Evolutionary conservation across 1,140 invertebrate species (phyloP), one percentile per base, ranked within the genome.

Genomic region (Bactericera cockerelli): DNA sequence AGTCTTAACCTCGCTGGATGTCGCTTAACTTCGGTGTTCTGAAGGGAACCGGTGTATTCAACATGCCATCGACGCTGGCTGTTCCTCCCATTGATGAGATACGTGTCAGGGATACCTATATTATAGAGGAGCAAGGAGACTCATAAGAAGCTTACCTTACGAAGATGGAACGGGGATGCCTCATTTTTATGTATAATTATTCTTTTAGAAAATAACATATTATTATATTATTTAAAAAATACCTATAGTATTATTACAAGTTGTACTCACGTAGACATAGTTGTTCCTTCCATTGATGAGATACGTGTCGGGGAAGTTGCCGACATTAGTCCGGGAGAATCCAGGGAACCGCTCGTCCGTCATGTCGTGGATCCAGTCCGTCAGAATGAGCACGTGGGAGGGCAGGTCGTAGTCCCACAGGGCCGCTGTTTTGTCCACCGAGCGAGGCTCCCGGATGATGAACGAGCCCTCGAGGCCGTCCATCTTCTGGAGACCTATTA

Each of bases 361-460:
- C 14, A 73, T 65, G 4, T 69, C 63, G 26, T 72, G 67, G 57
- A 76, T 64, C 78, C 77, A 79, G 62, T 79, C 77, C 57, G 70
- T 73, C 11, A 79, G 65, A 2, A 76, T 57, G 4, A 79, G 70
- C 14, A 71, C 66, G 61, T 79, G 77, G 21, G 75, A 72, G 1
- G 71, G 70, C n/a, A 76, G 66, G 62, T 79, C 77, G 16, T 67
- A 66, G 64, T 79, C 77, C 63, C 77, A 79, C 1, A 69, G 65
- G 54, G 60, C 33, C 14, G 42, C 42, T 16, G 42, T 49, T n/a
- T 49, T 49, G 22, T 49, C 42, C 8, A 49, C 19, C 8, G 42
- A 49, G 6, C 22, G n/a, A 4, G 42, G 42, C 22, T 49, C 42
- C 19, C 42, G n/a, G 8, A 49, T 22, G 22, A 49, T 22, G 42